Base-by-base conservation (phyloP, 2,797 vertebrate species). In the Ptychobarbus kaznakovi region DNA sequence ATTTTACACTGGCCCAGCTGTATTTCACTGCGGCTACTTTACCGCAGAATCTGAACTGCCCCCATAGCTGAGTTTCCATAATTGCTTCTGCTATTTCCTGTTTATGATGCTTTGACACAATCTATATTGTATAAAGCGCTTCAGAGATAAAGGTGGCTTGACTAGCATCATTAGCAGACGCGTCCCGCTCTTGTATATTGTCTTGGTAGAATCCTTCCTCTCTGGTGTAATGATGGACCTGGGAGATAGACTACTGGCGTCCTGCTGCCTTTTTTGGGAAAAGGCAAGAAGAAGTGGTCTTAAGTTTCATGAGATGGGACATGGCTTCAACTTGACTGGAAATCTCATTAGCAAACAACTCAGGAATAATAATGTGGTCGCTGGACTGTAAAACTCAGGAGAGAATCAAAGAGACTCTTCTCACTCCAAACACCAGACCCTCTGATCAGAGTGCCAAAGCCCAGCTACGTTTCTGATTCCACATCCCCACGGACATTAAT, bases 331-430 rank as follows among this genome's bases (percentile, higher is more conserved):
- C 87, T 87, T 83, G 89, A 89, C 90, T 91, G 91, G 87, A 91
- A 91, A 91, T 90, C 89, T 90, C 91, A 91, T 92, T 91, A 91
- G 85, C 84, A 87, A 90, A 90, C 88, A 88, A 89, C 85, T 90
- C 86, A 80, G 87, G 78, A 92, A 90, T 90, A 90, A 91, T 86
- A 91, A 88, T 90, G 90, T 85, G 90, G 86, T 90, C 65, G 42
- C 77, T 89, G 86, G 87, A 88, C 90, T 89, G 80, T 88, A 84
- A 92, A 90, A 89, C 42, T 42, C 82, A 88, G 76, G 83, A 81
- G 85, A 88, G 80, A 86, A 87, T 89, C 89, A 87, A 89, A 87
- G 90, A 82, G 58, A 65, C 79, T 83, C 63, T 72, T 86, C 70
- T 84, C 51, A 63, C 84, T 85, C 80, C 74, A 86, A 83, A 84